phyloP scores from a whole-genome alignment of 2,888 invertebrate genomes.

The Tinea semifulvella region DNA sequence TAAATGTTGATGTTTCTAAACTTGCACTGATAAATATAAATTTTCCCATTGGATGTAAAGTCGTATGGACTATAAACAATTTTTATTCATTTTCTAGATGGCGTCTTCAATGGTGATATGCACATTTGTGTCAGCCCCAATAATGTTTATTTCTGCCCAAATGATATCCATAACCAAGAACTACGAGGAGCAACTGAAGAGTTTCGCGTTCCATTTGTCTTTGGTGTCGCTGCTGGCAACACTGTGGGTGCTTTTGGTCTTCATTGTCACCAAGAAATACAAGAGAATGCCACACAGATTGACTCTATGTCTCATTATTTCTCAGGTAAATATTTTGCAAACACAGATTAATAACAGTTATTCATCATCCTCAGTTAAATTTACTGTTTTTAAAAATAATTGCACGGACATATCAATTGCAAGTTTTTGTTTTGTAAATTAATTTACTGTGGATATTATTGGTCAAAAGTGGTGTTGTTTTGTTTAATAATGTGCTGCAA shows the following conservation, averaged over 20 bases:
- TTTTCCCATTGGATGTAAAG: too few species aligned
- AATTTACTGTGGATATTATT: too few species aligned
- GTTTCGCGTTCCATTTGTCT: slow-evolving; percentile 86
- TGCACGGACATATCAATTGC: too few species aligned
- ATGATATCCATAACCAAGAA: slow-evolving; percentile 86
- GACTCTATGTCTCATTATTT: slow-evolving; percentile 78
- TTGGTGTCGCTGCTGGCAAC: slow-evolving; percentile 80
- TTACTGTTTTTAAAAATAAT: too few species aligned
- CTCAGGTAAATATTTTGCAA: slow-evolving; percentile 80
- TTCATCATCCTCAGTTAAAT: too few species aligned
- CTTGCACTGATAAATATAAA: too few species aligned
- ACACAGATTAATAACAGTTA: too few species aligned
- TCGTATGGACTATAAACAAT: too few species aligned
- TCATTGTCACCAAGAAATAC: slow-evolving; percentile 78
- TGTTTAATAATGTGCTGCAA: too few species aligned
- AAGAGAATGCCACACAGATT: slow-evolving; percentile 83
- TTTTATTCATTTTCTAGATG: slow-evolving; percentile 67
- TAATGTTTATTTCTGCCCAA: slow-evolving; percentile 95
- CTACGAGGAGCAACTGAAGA: slow-evolving; percentile 78
- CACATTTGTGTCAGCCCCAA: slow-evolving; percentile 92
- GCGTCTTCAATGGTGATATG: slow-evolving; percentile 95
- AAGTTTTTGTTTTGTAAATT: too few species aligned
- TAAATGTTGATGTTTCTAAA: too few species aligned
- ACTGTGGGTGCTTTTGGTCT: slow-evolving; percentile 80
- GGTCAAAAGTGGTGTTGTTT: too few species aligned